Base-by-base conservation (phyloP, 23 tunicate genomes). In the Trididemnum nubilum region DNA sequence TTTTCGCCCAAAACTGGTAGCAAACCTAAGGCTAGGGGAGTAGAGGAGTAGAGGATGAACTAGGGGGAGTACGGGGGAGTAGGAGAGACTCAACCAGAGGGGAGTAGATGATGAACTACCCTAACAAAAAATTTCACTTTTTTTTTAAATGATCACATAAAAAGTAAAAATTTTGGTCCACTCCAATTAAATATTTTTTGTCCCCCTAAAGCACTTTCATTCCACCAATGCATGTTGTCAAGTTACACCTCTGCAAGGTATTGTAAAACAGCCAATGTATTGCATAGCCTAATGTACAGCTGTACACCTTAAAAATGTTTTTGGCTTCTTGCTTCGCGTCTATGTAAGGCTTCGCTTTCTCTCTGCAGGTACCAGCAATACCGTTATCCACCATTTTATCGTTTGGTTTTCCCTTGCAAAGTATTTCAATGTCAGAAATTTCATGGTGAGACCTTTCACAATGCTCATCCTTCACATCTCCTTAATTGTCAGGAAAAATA, bases 311-410 rank as follows among this genome's bases (percentile, higher is more conserved):
- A n/a, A n/a, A n/a, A n/a, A 18, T 18, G 12, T 49, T n/a, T n/a
- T n/a, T n/a, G n/a, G n/a, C n/a, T n/a, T n/a, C n/a, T n/a, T n/a
- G n/a, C n/a, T n/a, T n/a, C 18, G 57, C 57, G 57, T 49, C 57
- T 9, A 49, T 49, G 57, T 49, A 18, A 49, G 57, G 57, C 57
- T 12, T 49, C 18, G 18, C 57, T 49, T 49, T 49, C 57, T 49
- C 57, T 49, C 57, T 49, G 57, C 57, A 49, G 57, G 18, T 49
- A 49, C 57, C 57, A 49, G 57, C 57, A 49, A 49, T 49, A 49
- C n/a, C n/a, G 18, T 49, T 18, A 9, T 18, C 57, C 57, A 49
- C 18, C 18, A 49, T 49, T 12, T 18, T 18, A 49, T 49, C 57
- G 57, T 49, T 49, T 49, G 57, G 18, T 18, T 49, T 49, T 18